phyloP scores from a whole-genome alignment of 1,140 invertebrate genomes.

The Zophobas morio region DNA sequence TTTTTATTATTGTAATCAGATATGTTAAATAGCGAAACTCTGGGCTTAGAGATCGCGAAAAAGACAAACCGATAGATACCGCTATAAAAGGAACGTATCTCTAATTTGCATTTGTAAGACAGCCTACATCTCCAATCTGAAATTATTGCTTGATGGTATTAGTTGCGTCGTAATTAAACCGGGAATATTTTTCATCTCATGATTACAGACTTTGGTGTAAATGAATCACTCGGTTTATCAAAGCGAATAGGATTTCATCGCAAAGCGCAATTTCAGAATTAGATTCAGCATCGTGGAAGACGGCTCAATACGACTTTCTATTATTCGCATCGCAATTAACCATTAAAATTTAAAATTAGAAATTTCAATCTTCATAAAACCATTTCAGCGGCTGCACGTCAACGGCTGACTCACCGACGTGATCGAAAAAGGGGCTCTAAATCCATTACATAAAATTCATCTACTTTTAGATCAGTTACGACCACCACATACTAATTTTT shows the following conservation, averaged over 20 bases:
- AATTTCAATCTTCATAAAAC: background rate
- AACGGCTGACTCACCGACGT: too few relatives aligned
- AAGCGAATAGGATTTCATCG: background rate
- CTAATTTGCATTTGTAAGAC: slow-evolving; percentile 24
- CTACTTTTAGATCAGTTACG: too few relatives aligned
- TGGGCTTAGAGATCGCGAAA: slow-evolving; percentile 9
- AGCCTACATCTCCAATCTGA: slow-evolving; percentile 9
- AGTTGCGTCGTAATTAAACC: slow-evolving; percentile 26
- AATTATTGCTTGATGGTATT: slow-evolving; percentile 1
- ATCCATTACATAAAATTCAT: too few relatives aligned
- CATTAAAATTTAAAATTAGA: slow-evolving; percentile 36
- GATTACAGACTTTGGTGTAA: slow-evolving; percentile 1
- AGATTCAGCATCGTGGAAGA: background rate
- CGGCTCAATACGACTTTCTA: background rate
- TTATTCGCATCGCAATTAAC: background rate
- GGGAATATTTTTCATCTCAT: slow-evolving; percentile 2
- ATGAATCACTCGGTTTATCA: background rate
- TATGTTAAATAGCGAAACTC: background rate
- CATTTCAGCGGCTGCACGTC: background rate
- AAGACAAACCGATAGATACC: slow-evolving; percentile 25
- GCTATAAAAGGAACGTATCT: slow-evolving; percentile 7
- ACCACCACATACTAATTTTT: too few relatives aligned
- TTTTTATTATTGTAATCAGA: slow-evolving; percentile 26
- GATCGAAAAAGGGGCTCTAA: too few relatives aligned
- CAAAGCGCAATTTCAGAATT: background rate